These are phyloP conservation scores for Hoplodrina ambigua DNA, from an alignment of 2,888 invertebrate genomes.

Conservation along the genomic window DNA sequence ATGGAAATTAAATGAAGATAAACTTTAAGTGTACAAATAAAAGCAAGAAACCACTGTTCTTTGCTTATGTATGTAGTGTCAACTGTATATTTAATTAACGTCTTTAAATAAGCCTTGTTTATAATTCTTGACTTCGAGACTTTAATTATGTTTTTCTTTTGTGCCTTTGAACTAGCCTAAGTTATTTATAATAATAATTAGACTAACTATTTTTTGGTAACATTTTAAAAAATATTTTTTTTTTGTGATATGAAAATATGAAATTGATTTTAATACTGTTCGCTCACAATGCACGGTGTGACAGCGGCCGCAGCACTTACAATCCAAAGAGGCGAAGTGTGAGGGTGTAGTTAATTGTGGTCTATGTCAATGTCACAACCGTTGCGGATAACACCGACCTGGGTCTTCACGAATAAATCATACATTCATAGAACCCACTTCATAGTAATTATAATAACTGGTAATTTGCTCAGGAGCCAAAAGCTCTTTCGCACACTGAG, in stretches of 20 bases:
- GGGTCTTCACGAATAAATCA: slow-evolving; percentile 43
- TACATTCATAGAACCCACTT: slow-evolving; percentile 29
- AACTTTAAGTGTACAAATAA: slow-evolving; percentile 33
- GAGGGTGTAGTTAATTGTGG: slow-evolving; percentile 78
- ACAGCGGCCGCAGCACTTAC: slow-evolving; percentile 59
- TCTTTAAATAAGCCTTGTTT: not conserved
- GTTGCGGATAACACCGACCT: slow-evolving; percentile 40
- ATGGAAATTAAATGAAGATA: slow-evolving; percentile 35
- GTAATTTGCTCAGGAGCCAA: not conserved
- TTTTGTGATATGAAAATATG: too few relatives aligned
- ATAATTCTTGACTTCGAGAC: not conserved
- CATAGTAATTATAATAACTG: slow-evolving; percentile 16
- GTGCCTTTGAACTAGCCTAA: not conserved
- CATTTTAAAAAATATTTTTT: too few relatives aligned
- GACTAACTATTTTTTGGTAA: too few relatives aligned
- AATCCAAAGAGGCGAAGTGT: slow-evolving; percentile 68
- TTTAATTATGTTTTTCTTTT: not conserved
- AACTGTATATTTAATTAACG: slow-evolving; percentile 6
- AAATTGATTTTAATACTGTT: too few relatives aligned
- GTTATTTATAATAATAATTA: not conserved
- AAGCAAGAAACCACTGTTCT: slow-evolving; percentile 22
- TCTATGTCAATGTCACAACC: slow-evolving; percentile 75
- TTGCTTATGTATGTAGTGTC: slow-evolving; percentile 13
- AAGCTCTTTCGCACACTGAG: not conserved
- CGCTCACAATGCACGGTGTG: slow-evolving; percentile 47